These are phyloP conservation scores for Cyphomyrus plagiostoma DNA, from an alignment of 2,113 vertebrate species.

Conservation along the genomic window DNA sequence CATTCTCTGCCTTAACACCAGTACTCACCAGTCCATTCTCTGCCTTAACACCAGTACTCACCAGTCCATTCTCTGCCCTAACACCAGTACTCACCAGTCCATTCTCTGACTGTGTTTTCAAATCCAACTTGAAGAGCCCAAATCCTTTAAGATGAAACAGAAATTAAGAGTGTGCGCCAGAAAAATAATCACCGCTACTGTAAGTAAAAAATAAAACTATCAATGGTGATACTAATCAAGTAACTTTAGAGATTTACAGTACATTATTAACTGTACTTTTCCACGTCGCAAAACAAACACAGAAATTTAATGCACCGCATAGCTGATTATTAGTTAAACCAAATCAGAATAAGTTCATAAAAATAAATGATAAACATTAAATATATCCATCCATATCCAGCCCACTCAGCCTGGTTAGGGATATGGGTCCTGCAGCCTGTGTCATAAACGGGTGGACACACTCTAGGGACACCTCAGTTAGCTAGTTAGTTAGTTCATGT, in stretches of 20 bases:
- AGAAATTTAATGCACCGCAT: not conserved
- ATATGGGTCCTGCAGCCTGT: not conserved
- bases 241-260: not conserved
- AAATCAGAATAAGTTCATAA: not conserved
- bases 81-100: conserved; percentile 79
- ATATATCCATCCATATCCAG: not conserved
- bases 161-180: not conserved
- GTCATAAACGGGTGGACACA: not conserved
- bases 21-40: no score
- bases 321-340: not conserved
- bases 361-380: not conserved
- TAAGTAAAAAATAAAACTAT: not conserved
- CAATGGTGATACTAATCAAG: not conserved
- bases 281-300: not conserved
- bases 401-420: not conserved
- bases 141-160: conserved; percentile 68
- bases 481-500: not conserved
- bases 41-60: no score
- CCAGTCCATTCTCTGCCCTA: not conserved
- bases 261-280: not conserved
- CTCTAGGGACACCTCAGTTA: not conserved
- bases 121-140: conserved; percentile 89
- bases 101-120: conserved; percentile 95
- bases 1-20: no score
- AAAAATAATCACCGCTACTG: not conserved